Evolutionary conservation across 1,140 invertebrate genomes (phyloP).

Genomic region (Caenorhabditis latens): DNA sequence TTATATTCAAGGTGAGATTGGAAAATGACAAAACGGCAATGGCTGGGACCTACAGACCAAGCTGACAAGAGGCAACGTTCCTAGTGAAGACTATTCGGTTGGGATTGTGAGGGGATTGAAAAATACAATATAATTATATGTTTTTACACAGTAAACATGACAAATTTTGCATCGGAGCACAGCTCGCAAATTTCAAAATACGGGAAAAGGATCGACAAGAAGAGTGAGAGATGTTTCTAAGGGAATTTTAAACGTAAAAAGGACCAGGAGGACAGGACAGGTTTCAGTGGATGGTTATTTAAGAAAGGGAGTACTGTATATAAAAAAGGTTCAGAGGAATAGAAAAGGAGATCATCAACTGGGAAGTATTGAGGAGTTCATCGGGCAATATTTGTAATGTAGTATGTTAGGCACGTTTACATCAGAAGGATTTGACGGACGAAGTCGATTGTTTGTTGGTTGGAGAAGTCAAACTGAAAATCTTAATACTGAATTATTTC

Average conservation of each 20-base stretch:
- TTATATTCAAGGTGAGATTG: slow-evolving; percentile 14
- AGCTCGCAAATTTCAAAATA: slow-evolving; percentile 27
- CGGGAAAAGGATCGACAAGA: too few relatives aligned
- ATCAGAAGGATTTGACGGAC: slow-evolving; percentile 32
- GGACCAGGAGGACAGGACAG: too few relatives aligned
- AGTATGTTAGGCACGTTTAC: neutral
- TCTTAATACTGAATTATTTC: neutral
- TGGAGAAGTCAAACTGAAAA: slow-evolving; percentile 46
- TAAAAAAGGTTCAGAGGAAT: neutral
- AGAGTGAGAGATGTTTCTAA: too few relatives aligned
- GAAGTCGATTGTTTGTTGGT: slow-evolving; percentile 40
- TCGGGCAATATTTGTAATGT: neutral
- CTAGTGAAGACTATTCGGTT: neutral
- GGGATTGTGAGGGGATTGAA: neutral
- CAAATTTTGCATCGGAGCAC: slow-evolving; percentile 20
- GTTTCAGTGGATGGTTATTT: too few relatives aligned
- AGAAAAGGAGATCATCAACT: neutral
- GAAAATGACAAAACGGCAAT: slow-evolving; percentile 28
- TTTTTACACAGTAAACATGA: slow-evolving; percentile 6
- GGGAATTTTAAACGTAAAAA: too few relatives aligned
- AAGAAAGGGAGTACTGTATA: neutral
- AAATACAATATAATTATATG: neutral
- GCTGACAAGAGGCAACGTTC: neutral
- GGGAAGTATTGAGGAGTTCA: neutral
- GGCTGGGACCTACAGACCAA: slow-evolving; percentile 39